Evolutionary conservation across 2,797 vertebrate genomes (phyloP), one percentile per base, ranked within the genome.

Genomic region (Onychomys leucogaster): DNA sequence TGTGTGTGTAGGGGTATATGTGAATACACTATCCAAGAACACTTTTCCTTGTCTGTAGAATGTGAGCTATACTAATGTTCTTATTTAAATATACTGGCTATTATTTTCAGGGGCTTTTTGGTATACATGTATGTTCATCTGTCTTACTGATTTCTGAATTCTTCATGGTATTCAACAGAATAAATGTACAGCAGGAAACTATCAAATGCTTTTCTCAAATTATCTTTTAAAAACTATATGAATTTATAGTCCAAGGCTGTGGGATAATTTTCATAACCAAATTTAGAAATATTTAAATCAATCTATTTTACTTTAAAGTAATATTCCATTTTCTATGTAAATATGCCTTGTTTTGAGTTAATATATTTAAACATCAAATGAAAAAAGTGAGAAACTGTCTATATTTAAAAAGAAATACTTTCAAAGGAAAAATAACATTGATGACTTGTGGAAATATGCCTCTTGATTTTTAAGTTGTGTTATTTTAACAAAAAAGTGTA

Each of bases 221-320:
- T 37, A 83, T 52, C 11, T 93, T 91, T 67, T 82, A 84, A 71
- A 34, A 82, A 29, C n/a, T 55, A 65, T 32, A 76, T 10, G 65
- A 34, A 80, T 80, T 76, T 81, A 55, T 46, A 94, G 19, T 52
- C 14, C 93, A 90, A 46, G 19, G 73, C 10, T 69, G 61, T 23
- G 73, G 63, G 34, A 57, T 92, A n/a, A 88, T 32, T 94, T 82
- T 91, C 75, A 88, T 46, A 37, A 89, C 6, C 87, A 19, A 84
- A 59, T 27, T 83, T 89, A 96, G 57, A 94, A 91, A 83, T 84
- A 95, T 55, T 90, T 92, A 69, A 93, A 89, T 63, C 86, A 61
- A 91, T 90, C 86, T 93, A 95, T 93, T 80, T 75, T 5, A 49
- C 19, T 29, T 41, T 92, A 76, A 0, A 78, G 41, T 52, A 59